A percentile compares a stretch with the other conserved stretches of the same genome.
Evolutionary conservation across 2,113 vertebrate species (phyloP).

Genomic region (Rhadina sibilatrix): DNA sequence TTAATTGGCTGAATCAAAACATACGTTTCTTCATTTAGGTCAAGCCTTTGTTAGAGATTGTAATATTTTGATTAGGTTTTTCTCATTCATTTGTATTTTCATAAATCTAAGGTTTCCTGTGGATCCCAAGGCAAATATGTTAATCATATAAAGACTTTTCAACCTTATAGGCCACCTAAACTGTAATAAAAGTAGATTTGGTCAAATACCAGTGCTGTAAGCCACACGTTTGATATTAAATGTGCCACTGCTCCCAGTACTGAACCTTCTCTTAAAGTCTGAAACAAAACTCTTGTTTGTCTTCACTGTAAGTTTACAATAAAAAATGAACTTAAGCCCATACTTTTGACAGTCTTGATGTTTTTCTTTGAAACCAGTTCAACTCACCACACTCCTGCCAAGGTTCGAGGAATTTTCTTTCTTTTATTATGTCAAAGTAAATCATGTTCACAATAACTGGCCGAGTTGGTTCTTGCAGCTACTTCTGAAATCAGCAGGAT

Average conservation of each 20-base stretch:
- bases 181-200: not conserved
- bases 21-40: not conserved
- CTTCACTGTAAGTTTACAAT: not conserved
- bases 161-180: not conserved
- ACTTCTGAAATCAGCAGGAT: not conserved
- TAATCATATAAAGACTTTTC: not conserved
- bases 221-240: not conserved
- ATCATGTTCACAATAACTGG: not conserved
- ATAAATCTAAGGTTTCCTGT: not conserved
- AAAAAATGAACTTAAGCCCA: not conserved
- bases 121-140: not conserved
- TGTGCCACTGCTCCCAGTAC: not conserved
- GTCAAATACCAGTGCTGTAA: not conserved
- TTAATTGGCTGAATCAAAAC: not conserved
- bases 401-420: not conserved
- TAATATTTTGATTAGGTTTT: not conserved
- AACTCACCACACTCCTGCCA: not conserved
- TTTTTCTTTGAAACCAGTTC: not conserved
- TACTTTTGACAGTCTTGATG: not conserved
- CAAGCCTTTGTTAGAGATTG: not conserved
- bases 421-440: not conserved
- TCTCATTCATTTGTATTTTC: not conserved
- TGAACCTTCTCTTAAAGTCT: not conserved
- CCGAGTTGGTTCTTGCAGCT: not conserved
- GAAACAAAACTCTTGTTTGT: not conserved